phyloP scores from a whole-genome alignment of 2,888 invertebrate genomes.

The Hemaris fuciformis region DNA sequence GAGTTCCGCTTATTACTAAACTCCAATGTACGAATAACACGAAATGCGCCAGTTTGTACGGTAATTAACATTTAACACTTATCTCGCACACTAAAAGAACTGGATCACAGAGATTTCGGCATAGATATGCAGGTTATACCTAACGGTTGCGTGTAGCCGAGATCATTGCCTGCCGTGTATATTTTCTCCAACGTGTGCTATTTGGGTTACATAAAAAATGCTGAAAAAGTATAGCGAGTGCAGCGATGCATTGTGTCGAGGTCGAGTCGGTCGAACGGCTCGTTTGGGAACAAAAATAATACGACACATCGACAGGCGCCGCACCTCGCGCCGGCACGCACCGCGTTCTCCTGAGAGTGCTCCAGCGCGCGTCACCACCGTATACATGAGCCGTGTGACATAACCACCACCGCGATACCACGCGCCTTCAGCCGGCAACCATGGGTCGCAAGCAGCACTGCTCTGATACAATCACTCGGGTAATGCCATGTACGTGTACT shows the following conservation, averaged over 20 bases:
- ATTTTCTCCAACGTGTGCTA: no score
- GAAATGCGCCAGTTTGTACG: not conserved
- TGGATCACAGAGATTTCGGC: not conserved
- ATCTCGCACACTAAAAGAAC: not conserved
- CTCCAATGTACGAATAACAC: not conserved
- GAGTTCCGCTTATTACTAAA: slow-evolving; percentile 1
- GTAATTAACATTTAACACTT: not conserved
- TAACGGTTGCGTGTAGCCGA: not conserved
- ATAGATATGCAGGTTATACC: not conserved
- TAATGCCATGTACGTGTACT: slow-evolving; percentile 37
- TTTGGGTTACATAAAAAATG: not conserved
- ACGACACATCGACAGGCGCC: not conserved
- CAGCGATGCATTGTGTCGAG: slow-evolving; percentile 21
- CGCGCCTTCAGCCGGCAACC: not conserved
- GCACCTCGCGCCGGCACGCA: not conserved
- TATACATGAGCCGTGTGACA: not conserved
- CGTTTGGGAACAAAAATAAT: slow-evolving; percentile 36
- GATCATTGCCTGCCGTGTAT: not conserved
- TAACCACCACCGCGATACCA: not conserved
- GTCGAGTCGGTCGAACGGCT: slow-evolving; percentile 38
- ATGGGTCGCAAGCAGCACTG: not conserved
- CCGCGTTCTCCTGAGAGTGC: no score
- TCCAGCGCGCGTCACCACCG: slow-evolving; percentile 4
- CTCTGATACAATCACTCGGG: not conserved
- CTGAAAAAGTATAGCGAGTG: not conserved